phyloP scores from a whole-genome alignment of 2,113 vertebrate genomes.

The Silurus glanis region DNA sequence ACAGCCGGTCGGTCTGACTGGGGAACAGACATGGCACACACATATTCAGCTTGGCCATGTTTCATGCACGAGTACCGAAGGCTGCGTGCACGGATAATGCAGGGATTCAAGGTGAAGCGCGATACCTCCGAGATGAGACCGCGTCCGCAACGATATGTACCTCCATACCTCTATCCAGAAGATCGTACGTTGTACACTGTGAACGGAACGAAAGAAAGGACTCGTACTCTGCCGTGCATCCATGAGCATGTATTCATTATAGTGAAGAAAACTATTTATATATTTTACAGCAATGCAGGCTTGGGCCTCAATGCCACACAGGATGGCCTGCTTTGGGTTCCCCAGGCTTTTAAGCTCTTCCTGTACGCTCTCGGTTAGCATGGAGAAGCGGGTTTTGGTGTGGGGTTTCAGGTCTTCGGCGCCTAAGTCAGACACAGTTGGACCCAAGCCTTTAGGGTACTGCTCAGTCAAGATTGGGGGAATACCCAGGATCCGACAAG shows the following conservation, averaged over 20 bases:
- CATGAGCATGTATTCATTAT: neutral
- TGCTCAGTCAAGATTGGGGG: constrained; percentile 82
- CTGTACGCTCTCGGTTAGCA: constrained; percentile 77
- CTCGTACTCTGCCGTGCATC: neutral
- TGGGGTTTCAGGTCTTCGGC: constrained; percentile 70
- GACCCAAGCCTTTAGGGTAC: constrained; percentile 84
- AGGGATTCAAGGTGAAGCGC: neutral
- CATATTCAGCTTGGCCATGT: neutral
- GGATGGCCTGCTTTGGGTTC: constrained; percentile 73
- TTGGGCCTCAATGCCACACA: constrained; percentile 87
- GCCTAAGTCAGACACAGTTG: constrained; percentile 83
- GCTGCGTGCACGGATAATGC: neutral
- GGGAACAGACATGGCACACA: neutral
- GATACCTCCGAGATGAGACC: constrained; percentile 85
- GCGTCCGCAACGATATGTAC: constrained; percentile 89
- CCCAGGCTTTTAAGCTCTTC: constrained; percentile 71
- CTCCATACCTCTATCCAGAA: constrained; percentile 81
- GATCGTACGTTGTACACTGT: constrained; percentile 82
- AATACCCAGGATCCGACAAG: constrained; percentile 73
- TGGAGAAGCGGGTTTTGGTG: constrained; percentile 83
- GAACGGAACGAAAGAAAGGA: neutral
- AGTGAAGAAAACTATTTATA: neutral
- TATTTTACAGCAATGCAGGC: constrained; percentile 81
- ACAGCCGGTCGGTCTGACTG: constrained; percentile 88
- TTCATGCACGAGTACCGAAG: neutral